These are phyloP conservation scores for Tribolium madens DNA, from an alignment of 1,140 invertebrate species.

Conservation along the genomic window DNA sequence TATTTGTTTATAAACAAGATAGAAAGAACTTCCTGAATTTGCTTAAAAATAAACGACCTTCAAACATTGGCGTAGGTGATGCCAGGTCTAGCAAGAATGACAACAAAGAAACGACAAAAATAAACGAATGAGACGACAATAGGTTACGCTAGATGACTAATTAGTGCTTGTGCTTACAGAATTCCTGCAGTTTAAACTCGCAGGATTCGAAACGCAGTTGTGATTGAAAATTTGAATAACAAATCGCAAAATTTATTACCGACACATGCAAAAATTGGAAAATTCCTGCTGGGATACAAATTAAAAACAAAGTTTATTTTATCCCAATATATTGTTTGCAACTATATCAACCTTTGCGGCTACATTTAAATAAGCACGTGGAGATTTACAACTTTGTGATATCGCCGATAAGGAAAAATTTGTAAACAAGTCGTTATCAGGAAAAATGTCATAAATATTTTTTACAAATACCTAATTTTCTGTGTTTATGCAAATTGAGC, in stretches of 20 bases:
- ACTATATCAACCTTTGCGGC: no score
- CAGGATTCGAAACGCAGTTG: neutral
- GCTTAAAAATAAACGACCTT: slow-evolving; percentile 26
- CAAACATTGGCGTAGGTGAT: slow-evolving; percentile 15
- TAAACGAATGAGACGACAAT: slow-evolving; percentile 4
- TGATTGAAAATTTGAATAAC: neutral
- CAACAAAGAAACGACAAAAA: slow-evolving; percentile 1
- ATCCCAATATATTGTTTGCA: neutral
- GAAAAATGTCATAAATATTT: no score
- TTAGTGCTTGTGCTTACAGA: slow-evolving; percentile 1
- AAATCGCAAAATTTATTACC: neutral
- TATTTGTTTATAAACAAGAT: neutral
- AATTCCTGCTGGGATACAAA: neutral
- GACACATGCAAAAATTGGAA: neutral
- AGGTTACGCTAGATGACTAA: neutral
- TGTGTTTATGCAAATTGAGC: neutral
- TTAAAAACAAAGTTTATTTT: neutral
- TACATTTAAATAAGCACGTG: neutral
- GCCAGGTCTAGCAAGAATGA: neutral
- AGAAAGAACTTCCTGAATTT: slow-evolving; percentile 9
- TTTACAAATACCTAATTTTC: neutral
- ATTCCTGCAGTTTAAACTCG: neutral
- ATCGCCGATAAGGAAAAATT: neutral
- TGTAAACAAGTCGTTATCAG: neutral
- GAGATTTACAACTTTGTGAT: neutral